A percentile compares a stretch with the other conserved stretches of the same genome.
Conservation (phyloP, 1,140 invertebrate species). For the Calosoma granatense region DNA sequence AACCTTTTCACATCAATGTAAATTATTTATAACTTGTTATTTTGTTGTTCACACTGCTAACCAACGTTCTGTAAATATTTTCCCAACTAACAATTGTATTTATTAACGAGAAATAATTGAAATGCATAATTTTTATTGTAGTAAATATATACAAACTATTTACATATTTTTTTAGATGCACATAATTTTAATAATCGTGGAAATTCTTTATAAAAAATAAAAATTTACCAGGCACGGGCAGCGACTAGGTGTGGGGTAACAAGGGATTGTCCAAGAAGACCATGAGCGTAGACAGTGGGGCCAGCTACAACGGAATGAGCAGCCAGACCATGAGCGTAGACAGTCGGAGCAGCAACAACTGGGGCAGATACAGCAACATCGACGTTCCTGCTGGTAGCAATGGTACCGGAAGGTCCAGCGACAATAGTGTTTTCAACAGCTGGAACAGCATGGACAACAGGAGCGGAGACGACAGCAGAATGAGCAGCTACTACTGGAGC, state of each 20-base stretch:
- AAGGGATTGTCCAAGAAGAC: not conserved
- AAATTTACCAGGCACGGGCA: not conserved
- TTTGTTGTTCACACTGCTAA: too few species aligned
- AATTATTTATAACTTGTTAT: too few species aligned
- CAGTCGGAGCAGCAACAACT: not conserved
- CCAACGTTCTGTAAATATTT: too few species aligned
- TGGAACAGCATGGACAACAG: not conserved
- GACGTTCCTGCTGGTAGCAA: not conserved
- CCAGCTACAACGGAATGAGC: too few species aligned
- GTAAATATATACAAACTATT: not conserved
- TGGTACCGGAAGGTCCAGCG: not conserved
- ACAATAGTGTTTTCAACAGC: constrained; percentile 1
- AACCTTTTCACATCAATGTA: too few species aligned
- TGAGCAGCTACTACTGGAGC: not conserved
- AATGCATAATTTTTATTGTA: not conserved
- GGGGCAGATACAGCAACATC: not conserved
- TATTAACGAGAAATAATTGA: too few species aligned
- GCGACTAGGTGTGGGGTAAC: not conserved
- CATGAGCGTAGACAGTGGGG: too few species aligned
- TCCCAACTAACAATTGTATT: too few species aligned
- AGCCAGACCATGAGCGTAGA: too few species aligned
- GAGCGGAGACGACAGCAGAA: not conserved
- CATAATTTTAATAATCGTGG: not conserved
- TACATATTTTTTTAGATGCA: not conserved
- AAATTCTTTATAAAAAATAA: not conserved